Evolutionary conservation across 1,140 invertebrate species (phyloP).

Genomic region (Leptoteleia sp.): DNA sequence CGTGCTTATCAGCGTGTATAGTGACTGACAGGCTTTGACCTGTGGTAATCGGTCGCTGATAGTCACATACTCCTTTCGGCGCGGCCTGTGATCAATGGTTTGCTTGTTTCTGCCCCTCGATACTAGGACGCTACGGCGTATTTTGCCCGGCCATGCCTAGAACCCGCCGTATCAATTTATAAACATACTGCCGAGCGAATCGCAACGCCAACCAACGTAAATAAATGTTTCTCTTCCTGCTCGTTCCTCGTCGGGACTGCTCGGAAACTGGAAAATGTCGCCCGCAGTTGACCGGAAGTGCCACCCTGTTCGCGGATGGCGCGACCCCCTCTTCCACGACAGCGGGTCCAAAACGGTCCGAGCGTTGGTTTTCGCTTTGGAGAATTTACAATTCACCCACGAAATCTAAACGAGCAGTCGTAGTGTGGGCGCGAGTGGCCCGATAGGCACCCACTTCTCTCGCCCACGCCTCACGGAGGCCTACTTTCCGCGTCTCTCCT

Average conservation of each 20-base stretch:
- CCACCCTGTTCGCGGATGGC: no score
- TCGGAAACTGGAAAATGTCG: no score
- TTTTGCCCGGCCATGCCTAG: constrained; percentile 29
- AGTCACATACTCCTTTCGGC: constrained; percentile 75
- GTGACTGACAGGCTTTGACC: constrained; percentile 78
- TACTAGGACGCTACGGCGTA: constrained; percentile 32
- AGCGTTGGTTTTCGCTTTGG: background rate
- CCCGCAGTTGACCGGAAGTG: no score
- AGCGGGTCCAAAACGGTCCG: no score
- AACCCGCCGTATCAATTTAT: constrained; percentile 52
- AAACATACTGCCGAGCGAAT: constrained; percentile 37
- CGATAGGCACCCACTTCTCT: constrained; percentile 50
- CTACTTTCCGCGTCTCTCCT: constrained; percentile 60
- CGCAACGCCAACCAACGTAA: constrained; percentile 30
- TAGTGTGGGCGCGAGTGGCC: constrained; percentile 46
- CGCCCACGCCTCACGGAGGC: constrained; percentile 64
- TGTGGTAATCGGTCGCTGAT: constrained; percentile 78
- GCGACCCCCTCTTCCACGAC: background rate
- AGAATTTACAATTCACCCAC: constrained; percentile 22
- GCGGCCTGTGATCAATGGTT: constrained; percentile 74
- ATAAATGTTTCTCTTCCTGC: constrained; percentile 7
- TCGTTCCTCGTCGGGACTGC: no score
- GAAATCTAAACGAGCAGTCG: constrained; percentile 5
- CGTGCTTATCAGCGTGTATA: constrained; percentile 69
- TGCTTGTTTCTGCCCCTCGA: constrained; percentile 72